Base-by-base conservation (phyloP, 2,113 vertebrate genomes). In the Lampris incognitus region DNA sequence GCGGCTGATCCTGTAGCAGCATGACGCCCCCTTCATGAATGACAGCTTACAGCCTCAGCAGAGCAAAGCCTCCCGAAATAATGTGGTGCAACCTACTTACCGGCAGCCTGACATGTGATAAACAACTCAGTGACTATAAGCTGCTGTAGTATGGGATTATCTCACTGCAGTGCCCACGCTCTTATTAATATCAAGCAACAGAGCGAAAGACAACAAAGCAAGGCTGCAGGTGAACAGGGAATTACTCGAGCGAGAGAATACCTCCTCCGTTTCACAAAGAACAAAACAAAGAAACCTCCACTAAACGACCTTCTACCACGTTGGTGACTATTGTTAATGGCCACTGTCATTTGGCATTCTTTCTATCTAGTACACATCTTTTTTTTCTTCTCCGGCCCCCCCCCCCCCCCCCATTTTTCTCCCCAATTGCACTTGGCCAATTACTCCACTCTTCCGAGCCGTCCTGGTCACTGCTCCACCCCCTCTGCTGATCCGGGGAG, bases 31-130 rank as follows among this genome's bases (percentile, higher is more conserved):
- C 44, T 13, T 6, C 9, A 41, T 60, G 36, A 39, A 50, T 44
- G 64, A 61, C 58, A 69, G 57, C 11, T 55, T 66, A 36, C 24
- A 38, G 11, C n/a, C 7, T 74, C 70, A 74, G 70, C 65, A 62
- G n/a, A 50, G 13, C 54, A 67, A 51, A 10, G 52, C 4, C 7
- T 42, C 40, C 42, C 38, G n/a, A 69, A 71, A 75, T 44, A 70
- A 66, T 42, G 40, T 48, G 2, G n/a, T 60, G 57, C 3, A 37
- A 4, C 42, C 6, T 46, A 61, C 39, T 70, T 37, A 63, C 62
- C 37, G 7, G 1, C 36, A 63, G 13, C 37, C 5, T 65, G 55
- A 66, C 60, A 68, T 57, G 59, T 46, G 55, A 65, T 64, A 42
- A 67, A 70, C 36, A 52, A 40, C 40, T 9, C 2, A 10, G 3